Evolutionary conservation across 2,888 invertebrate genomes (phyloP), one percentile per base, ranked within the genome.

Genomic region (Drosophila tripunctata): DNA sequence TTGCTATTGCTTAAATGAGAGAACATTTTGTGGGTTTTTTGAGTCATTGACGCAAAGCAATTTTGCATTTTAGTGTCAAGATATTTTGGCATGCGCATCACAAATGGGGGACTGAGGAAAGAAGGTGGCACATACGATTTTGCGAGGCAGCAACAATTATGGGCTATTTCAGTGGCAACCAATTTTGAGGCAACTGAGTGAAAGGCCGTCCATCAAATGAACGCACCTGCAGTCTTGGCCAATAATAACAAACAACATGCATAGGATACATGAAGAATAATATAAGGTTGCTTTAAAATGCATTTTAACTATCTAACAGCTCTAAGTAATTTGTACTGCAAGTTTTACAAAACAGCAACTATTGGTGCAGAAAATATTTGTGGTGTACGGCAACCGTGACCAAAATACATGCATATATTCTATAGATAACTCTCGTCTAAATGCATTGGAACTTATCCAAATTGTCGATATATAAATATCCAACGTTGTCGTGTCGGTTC

Each of bases 371-470:
- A 75, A 87, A 82, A 82, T 87, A 75, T 83, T 76, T 69, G 57
- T 22, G 40, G 41, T 38, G 30, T 69, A 81, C 82, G 69, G 64
- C 81, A 87, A 84, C 81, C 81, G 81, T 81, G 81, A 81, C 81
- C 87, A 81, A 72, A 81, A 81, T 81, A 81, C 72, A 87, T 81
- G 58, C 63, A 80, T 27, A 27, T 72, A 75, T 48, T 87, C 81
- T 82, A 82, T 87, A 82, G 81, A 84, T 82, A 87, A 82, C 81
- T 87, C 67, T 80, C 57, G 83, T 87, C 89, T 89, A 90, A 84
- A 90, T 89, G 89, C 88, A 90, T 90, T 90, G 90, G 90, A 90
- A 86, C 76, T 74, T 77, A 84, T 90, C 90, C 90, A 90, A 90
- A 89, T 89, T 86, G 88, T 83, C 79, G 84, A 76, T 88, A 88